Conservation (phyloP, 2,888 invertebrate species). For the Dicycla oo region DNA sequence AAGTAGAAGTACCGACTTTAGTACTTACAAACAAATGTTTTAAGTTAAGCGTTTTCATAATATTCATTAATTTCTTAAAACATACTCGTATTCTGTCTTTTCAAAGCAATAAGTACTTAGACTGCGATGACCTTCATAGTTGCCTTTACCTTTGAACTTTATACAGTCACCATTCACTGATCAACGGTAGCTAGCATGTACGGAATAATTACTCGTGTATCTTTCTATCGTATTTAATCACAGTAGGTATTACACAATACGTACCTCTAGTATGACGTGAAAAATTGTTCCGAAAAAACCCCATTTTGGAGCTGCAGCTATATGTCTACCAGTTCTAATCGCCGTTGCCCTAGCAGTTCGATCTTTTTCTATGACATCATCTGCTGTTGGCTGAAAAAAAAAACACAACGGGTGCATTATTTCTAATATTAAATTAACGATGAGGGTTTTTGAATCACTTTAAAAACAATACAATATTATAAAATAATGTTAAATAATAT, state of each 20-base stretch:
- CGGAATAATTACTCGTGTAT: slow-evolving; percentile 11
- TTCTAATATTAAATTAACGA: slow-evolving; percentile 7
- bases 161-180: slow-evolving; percentile 3
- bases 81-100: neutral
- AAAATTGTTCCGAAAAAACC: slow-evolving; percentile 89
- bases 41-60: neutral
- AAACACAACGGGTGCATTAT: slow-evolving; percentile 18
- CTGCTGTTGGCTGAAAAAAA: slow-evolving; percentile 82
- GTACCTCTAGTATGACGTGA: slow-evolving; percentile 84
- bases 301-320: slow-evolving; percentile 80
- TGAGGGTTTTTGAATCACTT: neutral
- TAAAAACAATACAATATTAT: neutral
- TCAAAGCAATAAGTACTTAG: neutral
- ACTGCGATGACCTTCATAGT: neutral
- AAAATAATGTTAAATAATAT: no score
- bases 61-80: neutral
- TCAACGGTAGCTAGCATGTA: neutral
- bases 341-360: slow-evolving; percentile 77
- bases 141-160: slow-evolving; percentile 5
- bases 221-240: neutral
- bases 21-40: neutral
- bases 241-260: slow-evolving; percentile 35
- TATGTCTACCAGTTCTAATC: slow-evolving; percentile 75
- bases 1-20: neutral
- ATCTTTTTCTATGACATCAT: slow-evolving; percentile 82